These are phyloP conservation scores for Neocloeon triangulifer DNA, from an alignment of 1,140 invertebrate species.

Conservation along the genomic window DNA sequence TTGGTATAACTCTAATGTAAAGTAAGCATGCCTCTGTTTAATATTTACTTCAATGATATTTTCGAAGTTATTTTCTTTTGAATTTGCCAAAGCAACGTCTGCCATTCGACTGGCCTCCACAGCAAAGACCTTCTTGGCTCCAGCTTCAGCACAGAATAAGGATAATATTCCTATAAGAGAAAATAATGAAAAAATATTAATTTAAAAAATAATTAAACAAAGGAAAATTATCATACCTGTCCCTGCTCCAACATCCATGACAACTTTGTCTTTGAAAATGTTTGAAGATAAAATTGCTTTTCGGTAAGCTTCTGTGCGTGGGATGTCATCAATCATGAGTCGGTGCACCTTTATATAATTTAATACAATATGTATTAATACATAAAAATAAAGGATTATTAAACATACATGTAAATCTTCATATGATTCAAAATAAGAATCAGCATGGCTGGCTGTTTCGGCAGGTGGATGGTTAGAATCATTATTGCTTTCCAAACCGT, in stretches of 20 bases:
- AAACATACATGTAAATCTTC: background rate
- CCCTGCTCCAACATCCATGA: slow-evolving; percentile 79
- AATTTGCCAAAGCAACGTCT: slow-evolving; percentile 58
- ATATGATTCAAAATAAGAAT: background rate
- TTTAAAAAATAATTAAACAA: slow-evolving; percentile 7
- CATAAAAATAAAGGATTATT: background rate
- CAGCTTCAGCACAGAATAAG: slow-evolving; percentile 86
- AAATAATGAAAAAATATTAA: background rate
- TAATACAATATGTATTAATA: background rate
- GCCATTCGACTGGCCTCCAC: slow-evolving; percentile 78
- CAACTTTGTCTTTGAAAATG: slow-evolving; percentile 25
- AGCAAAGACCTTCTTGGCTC: slow-evolving; percentile 74
- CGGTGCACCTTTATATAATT: slow-evolving; percentile 31
- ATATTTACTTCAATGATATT: slow-evolving; percentile 13
- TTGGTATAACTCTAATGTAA: background rate
- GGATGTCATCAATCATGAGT: slow-evolving; percentile 47
- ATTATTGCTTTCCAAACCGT: no score
- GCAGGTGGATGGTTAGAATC: no score
- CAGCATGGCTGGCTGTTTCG: no score
- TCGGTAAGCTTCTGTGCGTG: slow-evolving; percentile 35
- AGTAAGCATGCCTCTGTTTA: background rate
- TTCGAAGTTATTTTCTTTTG: slow-evolving; percentile 21
- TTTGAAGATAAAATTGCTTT: slow-evolving; percentile 33
- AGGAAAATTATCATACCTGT: slow-evolving; percentile 23
- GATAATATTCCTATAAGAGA: slow-evolving; percentile 58